Evolutionary conservation across 2,888 invertebrate genomes (phyloP), one percentile per base, ranked within the genome.

Genomic region (Tuta absoluta): DNA sequence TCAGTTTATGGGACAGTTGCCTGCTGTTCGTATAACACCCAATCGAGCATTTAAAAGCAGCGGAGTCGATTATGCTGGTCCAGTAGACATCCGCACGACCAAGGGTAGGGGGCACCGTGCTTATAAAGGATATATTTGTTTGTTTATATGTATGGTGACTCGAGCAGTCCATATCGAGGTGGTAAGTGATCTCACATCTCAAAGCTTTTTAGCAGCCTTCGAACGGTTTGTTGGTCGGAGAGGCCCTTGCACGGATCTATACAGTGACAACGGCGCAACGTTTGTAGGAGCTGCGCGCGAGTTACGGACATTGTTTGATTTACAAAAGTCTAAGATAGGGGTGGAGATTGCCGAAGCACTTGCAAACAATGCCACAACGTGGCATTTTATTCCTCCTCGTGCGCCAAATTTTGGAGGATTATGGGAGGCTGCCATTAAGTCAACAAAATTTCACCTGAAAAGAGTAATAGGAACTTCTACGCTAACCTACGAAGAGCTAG

Each of bases 101-200:
- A 71, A 68, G 28, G 71, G 71, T 0, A 53, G 72, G 49, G 72
- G 71, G 17, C 57, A 66, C 62, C 63, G 58, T 4, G 63, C 67
- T 3, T 49, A 63, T 8, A 67, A 68, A 23, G 68, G 66, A 1
- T 68, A 66, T 21, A 67, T 71, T 48, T 61, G 62, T 11, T n/a
- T 69, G 24, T 73, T 73, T 71, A 1, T 75, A 0, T 72, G 70
- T 62, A 67, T 72, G 68, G 68, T 64, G 1, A 71, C 69, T 0
- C 48, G 63, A 0, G 71, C 71, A 12, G 63, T 74, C 1, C 71
- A 72, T 37, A 51, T 73, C 3, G 72, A 73, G 60, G 68, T 59
- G 0, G 68, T 74, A 10, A 65, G 68, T 4, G 69, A 72, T 61
- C 67, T 73, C 68, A 66, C 62, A 0, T 69, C 72, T 2, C 60